Conservation (phyloP, 53 echinoderm and acorn worm genomes). For the Echinometra lucunter region DNA sequence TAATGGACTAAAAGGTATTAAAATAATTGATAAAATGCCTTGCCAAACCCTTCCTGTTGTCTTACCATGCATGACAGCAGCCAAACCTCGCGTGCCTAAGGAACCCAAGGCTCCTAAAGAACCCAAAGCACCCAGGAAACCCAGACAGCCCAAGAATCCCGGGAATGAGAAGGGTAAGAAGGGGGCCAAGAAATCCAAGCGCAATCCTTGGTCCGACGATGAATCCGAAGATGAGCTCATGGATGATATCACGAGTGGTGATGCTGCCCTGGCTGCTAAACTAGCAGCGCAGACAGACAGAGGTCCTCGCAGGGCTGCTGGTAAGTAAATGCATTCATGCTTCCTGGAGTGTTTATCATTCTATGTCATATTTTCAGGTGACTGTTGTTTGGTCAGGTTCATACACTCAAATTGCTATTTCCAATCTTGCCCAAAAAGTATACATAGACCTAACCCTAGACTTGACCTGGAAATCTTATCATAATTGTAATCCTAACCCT, state of each 20-base stretch:
- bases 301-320: slow-evolving; percentile 58
- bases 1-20: too few species aligned
- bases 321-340: neutral
- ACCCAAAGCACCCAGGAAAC: slow-evolving; percentile 23
- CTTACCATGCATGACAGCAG: neutral
- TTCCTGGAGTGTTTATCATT: neutral
- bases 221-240: slow-evolving; percentile 64
- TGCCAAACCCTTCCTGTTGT: neutral
- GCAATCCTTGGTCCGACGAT: slow-evolving; percentile 72
- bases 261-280: slow-evolving; percentile 58
- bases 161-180: slow-evolving; percentile 39
- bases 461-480: too few species aligned
- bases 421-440: too few species aligned
- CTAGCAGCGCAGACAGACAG: slow-evolving; percentile 23
- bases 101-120: slow-evolving; percentile 29
- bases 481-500: too few species aligned
- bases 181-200: slow-evolving; percentile 25
- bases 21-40: too few species aligned
- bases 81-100: slow-evolving; percentile 55
- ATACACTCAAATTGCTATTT: too few species aligned
- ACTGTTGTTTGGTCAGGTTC: too few species aligned
- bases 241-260: slow-evolving; percentile 58
- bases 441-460: too few species aligned
- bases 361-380: too few species aligned
- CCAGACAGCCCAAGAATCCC: slow-evolving; percentile 14